phyloP scores from a whole-genome alignment of 1,140 invertebrate species.

The Oppia nitens region DNA sequence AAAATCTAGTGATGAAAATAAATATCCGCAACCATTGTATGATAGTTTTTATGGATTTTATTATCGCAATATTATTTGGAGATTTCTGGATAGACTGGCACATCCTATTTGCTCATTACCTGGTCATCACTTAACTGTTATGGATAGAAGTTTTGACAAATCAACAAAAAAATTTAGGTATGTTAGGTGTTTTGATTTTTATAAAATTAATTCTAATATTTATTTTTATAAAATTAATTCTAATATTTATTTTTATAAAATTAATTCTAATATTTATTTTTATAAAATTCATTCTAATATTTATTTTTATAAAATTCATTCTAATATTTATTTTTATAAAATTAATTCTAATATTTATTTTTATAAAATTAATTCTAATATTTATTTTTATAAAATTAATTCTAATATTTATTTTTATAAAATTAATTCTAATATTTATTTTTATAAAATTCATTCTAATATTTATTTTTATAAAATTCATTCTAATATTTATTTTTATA shows the following conservation, averaged over 20 bases:
- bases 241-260: not conserved
- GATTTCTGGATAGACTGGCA: slow-evolving; percentile 85
- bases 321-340: not conserved
- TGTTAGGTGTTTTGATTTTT: too few species aligned
- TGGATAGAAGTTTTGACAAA: slow-evolving; percentile 65
- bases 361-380: not conserved
- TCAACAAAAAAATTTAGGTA: too few species aligned
- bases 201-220: slow-evolving; percentile 77
- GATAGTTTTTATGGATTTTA: slow-evolving; percentile 88
- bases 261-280: not conserved
- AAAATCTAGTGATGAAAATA: slow-evolving; percentile 6
- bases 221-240: slow-evolving; percentile 38
- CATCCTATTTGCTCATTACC: slow-evolving; percentile 79
- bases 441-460: not conserved
- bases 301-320: not conserved
- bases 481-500: not conserved
- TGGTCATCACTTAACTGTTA: slow-evolving; percentile 63
- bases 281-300: not conserved
- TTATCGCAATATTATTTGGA: slow-evolving; percentile 74
- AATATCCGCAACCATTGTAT: slow-evolving; percentile 39
- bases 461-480: slow-evolving; percentile 7
- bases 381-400: not conserved
- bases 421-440: not conserved
- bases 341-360: not conserved
- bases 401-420: not conserved